Percentiles rank a stretch among this genome's conserved stretches.
Conservation (phyloP, 2,113 vertebrate species). For the Reinhardtius hippoglossoides region DNA sequence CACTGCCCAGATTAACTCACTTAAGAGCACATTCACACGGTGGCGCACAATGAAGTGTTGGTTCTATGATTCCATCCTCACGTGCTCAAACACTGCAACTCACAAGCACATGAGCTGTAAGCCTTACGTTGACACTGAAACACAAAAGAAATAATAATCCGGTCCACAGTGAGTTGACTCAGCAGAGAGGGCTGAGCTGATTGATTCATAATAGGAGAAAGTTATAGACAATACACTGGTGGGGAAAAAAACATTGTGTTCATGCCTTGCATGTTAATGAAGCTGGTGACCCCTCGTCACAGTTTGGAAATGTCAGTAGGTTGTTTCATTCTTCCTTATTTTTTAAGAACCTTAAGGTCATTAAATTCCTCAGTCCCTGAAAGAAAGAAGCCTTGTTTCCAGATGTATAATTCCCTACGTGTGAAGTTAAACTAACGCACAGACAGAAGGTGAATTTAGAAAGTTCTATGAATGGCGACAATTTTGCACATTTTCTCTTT, state of each 20-base stretch:
- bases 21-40: slow-evolving; percentile 3
- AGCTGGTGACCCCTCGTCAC: background rate
- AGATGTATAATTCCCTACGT: background rate
- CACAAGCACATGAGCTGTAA: background rate
- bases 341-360: background rate
- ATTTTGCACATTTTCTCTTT: slow-evolving; percentile 47
- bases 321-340: background rate
- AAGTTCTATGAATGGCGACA: background rate
- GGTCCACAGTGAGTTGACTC: background rate
- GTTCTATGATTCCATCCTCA: background rate
- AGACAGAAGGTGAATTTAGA: background rate
- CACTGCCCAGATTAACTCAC: background rate
- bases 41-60: background rate
- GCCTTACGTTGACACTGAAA: background rate
- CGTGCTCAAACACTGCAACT: background rate
- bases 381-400: background rate
- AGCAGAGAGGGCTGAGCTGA: background rate
- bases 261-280: background rate
- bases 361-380: no score
- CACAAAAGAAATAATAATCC: background rate
- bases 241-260: background rate
- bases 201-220: background rate
- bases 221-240: background rate
- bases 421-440: background rate
- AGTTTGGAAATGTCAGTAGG: background rate